phyloP scores from a whole-genome alignment of 2,113 vertebrate species.

The Psophia crepitans region DNA sequence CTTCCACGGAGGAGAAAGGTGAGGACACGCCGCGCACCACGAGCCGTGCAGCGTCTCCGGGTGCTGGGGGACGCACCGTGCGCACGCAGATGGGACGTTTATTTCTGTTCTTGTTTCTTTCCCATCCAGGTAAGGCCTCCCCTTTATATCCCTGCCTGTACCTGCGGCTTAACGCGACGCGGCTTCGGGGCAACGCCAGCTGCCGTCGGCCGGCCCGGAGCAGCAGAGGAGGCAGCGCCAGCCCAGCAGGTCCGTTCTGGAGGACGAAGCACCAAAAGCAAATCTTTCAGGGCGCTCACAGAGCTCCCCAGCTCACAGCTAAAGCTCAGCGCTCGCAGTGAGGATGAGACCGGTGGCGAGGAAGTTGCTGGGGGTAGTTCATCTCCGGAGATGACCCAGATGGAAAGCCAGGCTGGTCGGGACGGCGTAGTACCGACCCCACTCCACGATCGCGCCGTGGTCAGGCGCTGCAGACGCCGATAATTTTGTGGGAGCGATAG shows the following conservation, averaged over 20 bases:
- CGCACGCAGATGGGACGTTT: accelerated
- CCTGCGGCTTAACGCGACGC: accelerated
- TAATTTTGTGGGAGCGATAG: too few species aligned
- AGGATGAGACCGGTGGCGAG: background rate
- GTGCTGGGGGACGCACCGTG: too few species aligned
- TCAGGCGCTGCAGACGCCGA: accelerated
- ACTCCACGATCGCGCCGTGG: accelerated
- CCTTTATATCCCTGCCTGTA: background rate
- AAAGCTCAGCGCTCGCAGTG: accelerated
- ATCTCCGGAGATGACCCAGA: too few species aligned
- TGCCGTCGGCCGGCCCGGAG: background rate
- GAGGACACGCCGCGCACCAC: accelerated
- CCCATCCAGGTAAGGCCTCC: accelerated
- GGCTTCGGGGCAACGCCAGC: background rate
- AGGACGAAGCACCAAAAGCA: background rate
- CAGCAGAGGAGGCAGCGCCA: background rate
- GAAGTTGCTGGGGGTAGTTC: background rate
- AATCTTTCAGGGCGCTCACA: background rate
- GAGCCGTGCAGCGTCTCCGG: too few species aligned
- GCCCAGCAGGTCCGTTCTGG: background rate
- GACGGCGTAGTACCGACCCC: accelerated
- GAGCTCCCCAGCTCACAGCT: background rate
- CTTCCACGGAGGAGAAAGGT: background rate
- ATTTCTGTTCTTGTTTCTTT: background rate
- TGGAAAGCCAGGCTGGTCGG: background rate